A percentile compares a stretch with the other conserved stretches of the same genome.
These are phyloP conservation scores for Hyperoplus lanceolatus DNA, from an alignment of 2,797 vertebrate genomes.

Conservation along the genomic window DNA sequence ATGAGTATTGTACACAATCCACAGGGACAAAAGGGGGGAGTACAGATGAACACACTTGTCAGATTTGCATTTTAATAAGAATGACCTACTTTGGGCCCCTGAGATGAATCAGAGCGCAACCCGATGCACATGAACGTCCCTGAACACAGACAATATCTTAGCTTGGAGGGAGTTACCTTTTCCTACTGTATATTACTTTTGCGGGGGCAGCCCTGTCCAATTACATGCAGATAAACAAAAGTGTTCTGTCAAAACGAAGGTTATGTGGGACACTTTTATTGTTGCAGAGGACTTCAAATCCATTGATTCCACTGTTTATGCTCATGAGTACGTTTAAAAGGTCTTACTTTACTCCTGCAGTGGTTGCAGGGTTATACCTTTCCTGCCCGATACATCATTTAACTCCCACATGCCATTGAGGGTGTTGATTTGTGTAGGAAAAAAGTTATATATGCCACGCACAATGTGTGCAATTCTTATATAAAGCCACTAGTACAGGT, in stretches of 20 bases:
- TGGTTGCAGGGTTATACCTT: conserved; percentile 54
- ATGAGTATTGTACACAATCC: conserved; percentile 50
- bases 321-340: conserved; percentile 48
- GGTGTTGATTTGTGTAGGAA: conserved; percentile 65
- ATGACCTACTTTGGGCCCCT: conserved; percentile 66
- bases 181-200: conserved; percentile 33
- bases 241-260: conserved; percentile 39
- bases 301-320: conserved; percentile 54
- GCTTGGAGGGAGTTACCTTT: conserved; percentile 26
- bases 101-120: conserved; percentile 58
- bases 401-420: conserved; percentile 50
- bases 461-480: conserved; percentile 44
- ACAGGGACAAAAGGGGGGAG: conserved; percentile 50
- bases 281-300: conserved; percentile 38
- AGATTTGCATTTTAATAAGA: conserved; percentile 82
- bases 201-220: conserved; percentile 32
- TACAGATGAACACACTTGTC: conserved; percentile 62
- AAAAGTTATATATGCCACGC: conserved; percentile 41
- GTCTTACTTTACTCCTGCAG: conserved; percentile 36
- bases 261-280: conserved; percentile 26
- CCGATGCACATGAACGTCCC: conserved; percentile 52
- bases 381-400: conserved; percentile 56
- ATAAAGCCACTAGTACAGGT: conserved; percentile 41
- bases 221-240: conserved; percentile 47
- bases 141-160: conserved; percentile 41